Evolutionary conservation across 2,113 vertebrate species (phyloP), one percentile per base, ranked within the genome.

Genomic region (Buteo buteo): DNA sequence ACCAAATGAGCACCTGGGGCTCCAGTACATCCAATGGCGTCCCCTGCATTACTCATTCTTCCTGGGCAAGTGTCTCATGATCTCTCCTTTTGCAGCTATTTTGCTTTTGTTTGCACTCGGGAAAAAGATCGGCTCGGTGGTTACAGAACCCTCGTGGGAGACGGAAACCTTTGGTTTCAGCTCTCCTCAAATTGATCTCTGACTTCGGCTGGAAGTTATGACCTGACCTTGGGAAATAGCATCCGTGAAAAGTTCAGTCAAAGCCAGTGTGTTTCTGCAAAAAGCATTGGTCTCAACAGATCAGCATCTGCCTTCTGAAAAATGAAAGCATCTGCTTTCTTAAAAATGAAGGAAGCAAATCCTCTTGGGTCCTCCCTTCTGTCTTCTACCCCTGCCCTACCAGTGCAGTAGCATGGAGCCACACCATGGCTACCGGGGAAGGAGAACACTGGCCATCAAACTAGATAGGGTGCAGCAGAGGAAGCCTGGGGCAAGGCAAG

Each of bases 1-100:
- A 67, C 21, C 25, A 50, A 11, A 45, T 28, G 76, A 80, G 28
- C n/a, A 31, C 44, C 18, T 49, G 59, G 62, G 31, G 26, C 45
- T 82, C 29, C 38, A 49, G 26, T 49, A n/a, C 22, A 31, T 79
- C 0, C 0, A 44, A 16, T 3, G 26, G 25, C 31, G 11, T 76
- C 24, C 13, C 16, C 55, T 20, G 3, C 2, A 0, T 40, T 62
- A 20, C 38, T 57, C 1, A 1, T 50, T 79, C 55, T 65, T 70
- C 38, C 45, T 58, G 45, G 34, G 16, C n/a, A 28, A 2, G 31
- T 59, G 58, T 83, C 25, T 88, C 45, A 7, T 18, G 61, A n/a
- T 45, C 36, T 57, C 4, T 40, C 16, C 36, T 82, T 42, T 66
- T 52, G 54, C 54, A 47, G 47, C 22, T 45, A 5, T 40, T 78